Conservation (phyloP, 2,113 vertebrate genomes). For the Mixornis gularis region DNA sequence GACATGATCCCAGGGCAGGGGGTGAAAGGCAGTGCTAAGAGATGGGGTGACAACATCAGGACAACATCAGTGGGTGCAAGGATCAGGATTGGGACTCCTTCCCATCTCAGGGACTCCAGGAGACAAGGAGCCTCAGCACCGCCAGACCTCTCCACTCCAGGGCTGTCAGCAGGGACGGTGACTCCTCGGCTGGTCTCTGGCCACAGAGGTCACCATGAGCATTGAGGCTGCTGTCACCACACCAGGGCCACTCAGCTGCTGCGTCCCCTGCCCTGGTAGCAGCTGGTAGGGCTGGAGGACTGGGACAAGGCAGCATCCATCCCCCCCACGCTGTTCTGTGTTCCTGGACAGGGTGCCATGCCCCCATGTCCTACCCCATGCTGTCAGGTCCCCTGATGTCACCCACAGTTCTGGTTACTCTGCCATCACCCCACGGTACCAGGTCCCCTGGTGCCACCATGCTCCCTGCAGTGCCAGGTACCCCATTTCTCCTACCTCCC, state of each 20-base stretch:
- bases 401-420: not conserved
- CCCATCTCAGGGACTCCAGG: not conserved
- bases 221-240: not conserved
- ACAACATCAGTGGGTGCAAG: not conserved
- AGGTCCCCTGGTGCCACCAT: not conserved
- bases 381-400: not conserved
- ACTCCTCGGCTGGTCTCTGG: not conserved
- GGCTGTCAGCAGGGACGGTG: fast-evolving
- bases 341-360: fast-evolving
- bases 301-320: not conserved
- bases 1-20: not conserved
- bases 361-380: fast-evolving
- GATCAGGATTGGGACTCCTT: not conserved
- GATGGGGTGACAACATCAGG: not conserved
- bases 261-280: not conserved
- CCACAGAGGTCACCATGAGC: not conserved
- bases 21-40: not conserved
- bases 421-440: not conserved
- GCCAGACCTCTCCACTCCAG: not conserved
- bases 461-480: not conserved
- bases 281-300: not conserved
- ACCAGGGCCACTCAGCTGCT: not conserved
- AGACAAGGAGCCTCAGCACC: not conserved
- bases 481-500: not conserved
- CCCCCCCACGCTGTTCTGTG: too few relatives aligned